Evolutionary conservation across 2,113 vertebrate genomes (phyloP).

Genomic region (Anser brachyrhynchus): DNA sequence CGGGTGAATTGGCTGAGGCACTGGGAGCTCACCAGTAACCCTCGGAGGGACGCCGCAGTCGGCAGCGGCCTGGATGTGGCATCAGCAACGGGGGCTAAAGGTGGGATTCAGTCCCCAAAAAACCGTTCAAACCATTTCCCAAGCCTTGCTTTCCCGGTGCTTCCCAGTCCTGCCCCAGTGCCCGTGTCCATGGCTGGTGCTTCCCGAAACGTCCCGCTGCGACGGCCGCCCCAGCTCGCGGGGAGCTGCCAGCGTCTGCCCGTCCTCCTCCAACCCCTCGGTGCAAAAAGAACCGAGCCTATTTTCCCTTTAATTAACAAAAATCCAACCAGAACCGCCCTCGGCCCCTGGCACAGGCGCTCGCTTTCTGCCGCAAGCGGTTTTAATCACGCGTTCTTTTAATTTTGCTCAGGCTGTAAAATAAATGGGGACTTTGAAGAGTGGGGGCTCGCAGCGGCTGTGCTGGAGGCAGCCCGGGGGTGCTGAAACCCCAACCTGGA

Average conservation of each 20-base stretch:
- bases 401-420: not conserved
- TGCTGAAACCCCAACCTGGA: not conserved
- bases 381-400: not conserved
- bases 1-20: not conserved
- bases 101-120: no score
- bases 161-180: no score
- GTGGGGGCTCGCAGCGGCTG: accelerated
- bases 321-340: not conserved
- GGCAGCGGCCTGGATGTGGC: no score
- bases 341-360: not conserved
- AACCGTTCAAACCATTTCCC: not conserved
- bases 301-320: not conserved
- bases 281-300: not conserved
- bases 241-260: not conserved
- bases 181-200: no score
- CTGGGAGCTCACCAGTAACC: not conserved
- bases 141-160: no score
- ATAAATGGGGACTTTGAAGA: no score
- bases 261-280: not conserved
- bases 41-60: not conserved
- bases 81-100: no score
- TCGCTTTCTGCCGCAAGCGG: not conserved
- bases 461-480: not conserved
- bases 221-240: not conserved
- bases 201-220: no score